Conservation (phyloP, 2,797 vertebrate species). For the Babyrousa celebensis region DNA sequence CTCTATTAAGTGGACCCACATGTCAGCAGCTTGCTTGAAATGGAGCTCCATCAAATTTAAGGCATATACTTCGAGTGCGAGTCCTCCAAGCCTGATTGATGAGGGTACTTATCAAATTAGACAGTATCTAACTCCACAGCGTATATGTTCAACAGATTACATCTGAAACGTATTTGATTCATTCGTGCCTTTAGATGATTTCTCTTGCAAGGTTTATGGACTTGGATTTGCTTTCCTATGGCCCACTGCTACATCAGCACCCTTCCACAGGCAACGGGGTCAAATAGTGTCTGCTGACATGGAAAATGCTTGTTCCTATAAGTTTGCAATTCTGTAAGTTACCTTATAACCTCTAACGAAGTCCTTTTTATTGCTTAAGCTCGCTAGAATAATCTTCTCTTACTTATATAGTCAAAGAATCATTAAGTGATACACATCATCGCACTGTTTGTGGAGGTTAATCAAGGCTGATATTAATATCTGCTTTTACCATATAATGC, state of each 20-base stretch:
- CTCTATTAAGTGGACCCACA: neutral
- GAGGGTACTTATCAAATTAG: neutral
- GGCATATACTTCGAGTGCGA: neutral
- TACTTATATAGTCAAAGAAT: neutral
- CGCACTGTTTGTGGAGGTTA: neutral
- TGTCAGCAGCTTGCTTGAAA: conserved; percentile 36
- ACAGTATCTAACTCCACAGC: neutral
- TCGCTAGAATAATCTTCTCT: conserved; percentile 1
- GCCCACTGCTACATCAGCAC: neutral
- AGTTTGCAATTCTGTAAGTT: conserved; percentile 15
- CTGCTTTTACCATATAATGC: neutral
- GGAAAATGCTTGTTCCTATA: neutral
- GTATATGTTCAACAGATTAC: neutral
- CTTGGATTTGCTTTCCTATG: neutral
- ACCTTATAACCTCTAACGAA: neutral
- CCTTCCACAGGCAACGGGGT: neutral
- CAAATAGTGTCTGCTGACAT: neutral
- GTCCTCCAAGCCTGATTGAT: neutral
- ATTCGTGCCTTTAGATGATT: neutral
- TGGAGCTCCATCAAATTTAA: neutral
- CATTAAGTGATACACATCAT: neutral
- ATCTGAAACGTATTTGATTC: neutral
- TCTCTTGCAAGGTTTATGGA: neutral
- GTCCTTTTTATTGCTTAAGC: neutral
- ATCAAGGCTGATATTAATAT: neutral